Conservation (phyloP, 1,140 invertebrate species). For the Anthonomus grandis region DNA sequence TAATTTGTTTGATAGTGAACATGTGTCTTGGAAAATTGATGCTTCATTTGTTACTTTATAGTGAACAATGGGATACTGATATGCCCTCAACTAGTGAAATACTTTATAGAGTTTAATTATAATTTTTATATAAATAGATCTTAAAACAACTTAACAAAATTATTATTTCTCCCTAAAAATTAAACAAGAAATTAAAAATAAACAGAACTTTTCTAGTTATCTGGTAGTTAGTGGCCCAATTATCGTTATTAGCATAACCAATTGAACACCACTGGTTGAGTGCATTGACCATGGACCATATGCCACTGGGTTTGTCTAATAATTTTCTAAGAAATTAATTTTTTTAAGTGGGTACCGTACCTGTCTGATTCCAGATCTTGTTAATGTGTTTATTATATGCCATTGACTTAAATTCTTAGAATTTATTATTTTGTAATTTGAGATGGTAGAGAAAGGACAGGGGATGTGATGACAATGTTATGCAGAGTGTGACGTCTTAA, state of each 20-base stretch:
- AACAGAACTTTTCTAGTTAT: not conserved
- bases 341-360: no score
- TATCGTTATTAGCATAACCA: not conserved
- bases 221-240: not conserved
- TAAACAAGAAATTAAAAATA: not conserved
- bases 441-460: no score
- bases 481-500: no score
- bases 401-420: no score
- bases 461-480: no score
- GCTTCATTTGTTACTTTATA: slow-evolving; percentile 7
- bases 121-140: not conserved
- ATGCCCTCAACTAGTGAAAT: not conserved
- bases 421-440: no score
- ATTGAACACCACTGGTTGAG: not conserved
- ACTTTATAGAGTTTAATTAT: not conserved
- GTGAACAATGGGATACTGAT: not conserved
- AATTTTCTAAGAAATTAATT: not conserved
- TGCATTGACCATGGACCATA: not conserved
- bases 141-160: not conserved
- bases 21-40: not conserved
- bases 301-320: not conserved
- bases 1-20: slow-evolving; percentile 21
- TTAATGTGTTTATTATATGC: no score
- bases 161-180: not conserved
- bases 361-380: no score